A percentile compares a stretch with the other conserved stretches of the same genome.
These are phyloP conservation scores for human (Homo sapiens) DNA, from an alignment of 2,113 vertebrate genomes.

Conservation along the genomic window DNA sequence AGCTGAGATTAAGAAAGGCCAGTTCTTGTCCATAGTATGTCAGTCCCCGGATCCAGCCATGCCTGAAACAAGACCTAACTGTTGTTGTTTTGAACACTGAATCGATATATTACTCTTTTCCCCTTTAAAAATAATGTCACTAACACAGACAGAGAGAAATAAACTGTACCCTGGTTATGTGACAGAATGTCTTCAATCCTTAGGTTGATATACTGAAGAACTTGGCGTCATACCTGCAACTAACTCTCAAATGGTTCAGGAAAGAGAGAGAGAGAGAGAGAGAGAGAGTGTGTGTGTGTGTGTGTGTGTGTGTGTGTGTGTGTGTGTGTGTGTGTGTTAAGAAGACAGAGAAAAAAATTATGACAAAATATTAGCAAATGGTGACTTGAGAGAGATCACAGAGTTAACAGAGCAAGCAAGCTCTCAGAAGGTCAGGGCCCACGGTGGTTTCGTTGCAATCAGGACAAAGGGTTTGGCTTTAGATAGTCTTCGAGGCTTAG, in stretches of 20 bases:
- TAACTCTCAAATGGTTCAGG: not conserved
- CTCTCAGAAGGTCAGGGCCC: not conserved
- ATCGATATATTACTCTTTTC: not conserved
- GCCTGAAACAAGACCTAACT: not conserved
- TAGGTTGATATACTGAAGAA: not conserved
- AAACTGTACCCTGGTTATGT: not conserved
- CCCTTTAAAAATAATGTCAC: not conserved
- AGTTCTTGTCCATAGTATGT: not conserved
- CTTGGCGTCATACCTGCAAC: not conserved
- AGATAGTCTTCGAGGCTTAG: not conserved
- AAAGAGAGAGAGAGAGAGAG: no score
- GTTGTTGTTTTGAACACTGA: not conserved
- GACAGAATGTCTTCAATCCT: not conserved
- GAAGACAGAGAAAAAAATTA: not conserved
- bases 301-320: not conserved
- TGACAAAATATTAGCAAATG: not conserved
- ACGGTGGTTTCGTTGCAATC: rapidly evolving
- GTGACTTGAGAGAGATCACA: rapidly evolving
- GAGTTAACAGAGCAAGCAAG: not conserved
- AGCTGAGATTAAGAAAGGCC: not conserved
- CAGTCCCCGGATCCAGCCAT: not conserved
- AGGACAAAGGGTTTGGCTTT: not conserved
- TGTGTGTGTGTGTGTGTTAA: not conserved
- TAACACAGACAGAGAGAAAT: not conserved
- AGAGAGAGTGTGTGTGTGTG: not conserved